phyloP scores from a whole-genome alignment of 2,797 vertebrate species.

The Prionace glauca region DNA sequence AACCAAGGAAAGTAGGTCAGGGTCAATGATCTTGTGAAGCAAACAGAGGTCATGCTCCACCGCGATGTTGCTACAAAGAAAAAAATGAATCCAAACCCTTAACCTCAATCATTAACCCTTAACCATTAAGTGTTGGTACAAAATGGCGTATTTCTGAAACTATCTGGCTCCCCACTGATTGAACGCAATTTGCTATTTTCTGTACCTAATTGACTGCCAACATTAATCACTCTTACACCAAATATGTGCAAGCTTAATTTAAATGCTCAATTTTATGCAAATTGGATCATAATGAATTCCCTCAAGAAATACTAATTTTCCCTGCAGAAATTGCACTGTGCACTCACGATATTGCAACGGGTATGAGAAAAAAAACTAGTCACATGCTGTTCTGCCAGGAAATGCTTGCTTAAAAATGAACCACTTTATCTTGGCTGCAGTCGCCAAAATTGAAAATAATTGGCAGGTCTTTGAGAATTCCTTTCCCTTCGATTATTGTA shows the following conservation, averaged over 20 bases:
- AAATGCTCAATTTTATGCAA: not conserved
- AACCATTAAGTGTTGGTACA: not conserved
- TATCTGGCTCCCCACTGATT: not conserved
- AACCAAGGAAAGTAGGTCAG: not conserved
- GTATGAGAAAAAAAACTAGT: not conserved
- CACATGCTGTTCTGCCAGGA: not conserved
- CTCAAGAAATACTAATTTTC: not conserved
- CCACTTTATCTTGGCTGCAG: not conserved
- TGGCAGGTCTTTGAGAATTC: not conserved
- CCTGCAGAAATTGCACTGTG: not conserved
- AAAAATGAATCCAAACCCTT: not conserved
- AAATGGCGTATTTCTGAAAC: not conserved
- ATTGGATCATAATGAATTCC: not conserved
- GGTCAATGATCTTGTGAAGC: not conserved
- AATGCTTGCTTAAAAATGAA: not conserved
- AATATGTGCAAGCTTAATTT: conserved; percentile 5
- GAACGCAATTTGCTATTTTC: not conserved
- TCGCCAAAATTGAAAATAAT: not conserved
- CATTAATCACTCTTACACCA: not conserved
- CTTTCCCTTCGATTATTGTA: not conserved
- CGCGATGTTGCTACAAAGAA: not conserved
- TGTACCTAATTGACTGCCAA: not conserved
- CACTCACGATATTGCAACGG: not conserved
- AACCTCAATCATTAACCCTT: not conserved
- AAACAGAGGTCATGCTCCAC: not conserved